A percentile compares a stretch with the other conserved stretches of the same genome.
Evolutionary conservation across 1,140 invertebrate species (phyloP).

Genomic region (Ylistrum balloti): DNA sequence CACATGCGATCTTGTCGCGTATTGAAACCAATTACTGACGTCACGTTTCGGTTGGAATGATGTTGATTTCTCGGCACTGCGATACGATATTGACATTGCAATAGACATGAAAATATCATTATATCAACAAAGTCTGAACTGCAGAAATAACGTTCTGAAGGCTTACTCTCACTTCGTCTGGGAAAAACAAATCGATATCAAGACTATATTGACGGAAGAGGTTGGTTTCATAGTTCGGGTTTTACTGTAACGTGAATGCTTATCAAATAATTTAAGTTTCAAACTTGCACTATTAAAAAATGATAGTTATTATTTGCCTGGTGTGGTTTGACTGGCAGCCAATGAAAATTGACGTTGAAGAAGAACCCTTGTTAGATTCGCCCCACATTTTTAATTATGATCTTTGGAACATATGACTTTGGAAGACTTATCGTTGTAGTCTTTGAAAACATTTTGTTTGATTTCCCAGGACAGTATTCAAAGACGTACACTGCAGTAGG

Average conservation of each 20-base stretch:
- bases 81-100: neutral
- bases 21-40: neutral
- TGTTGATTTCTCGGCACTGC: neutral
- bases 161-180: neutral
- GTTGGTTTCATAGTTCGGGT: neutral
- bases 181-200: neutral
- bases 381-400: neutral
- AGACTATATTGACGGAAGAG: neutral
- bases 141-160: neutral
- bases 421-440: neutral
- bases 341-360: neutral
- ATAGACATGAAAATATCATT: neutral
- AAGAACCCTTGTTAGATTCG: neutral
- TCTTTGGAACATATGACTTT: neutral
- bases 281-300: neutral
- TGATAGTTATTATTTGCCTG: neutral
- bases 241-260: neutral
- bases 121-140: constrained; percentile 18
- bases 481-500: neutral
- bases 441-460: neutral
- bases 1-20: neutral
- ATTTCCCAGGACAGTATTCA: constrained; percentile 1
- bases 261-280: constrained; percentile 36
- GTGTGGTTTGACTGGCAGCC: neutral
- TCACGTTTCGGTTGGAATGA: neutral